Evolutionary conservation across 2,888 invertebrate species (phyloP), one percentile per base, ranked within the genome.

Genomic region (Gonocerus acuteangulatus): DNA sequence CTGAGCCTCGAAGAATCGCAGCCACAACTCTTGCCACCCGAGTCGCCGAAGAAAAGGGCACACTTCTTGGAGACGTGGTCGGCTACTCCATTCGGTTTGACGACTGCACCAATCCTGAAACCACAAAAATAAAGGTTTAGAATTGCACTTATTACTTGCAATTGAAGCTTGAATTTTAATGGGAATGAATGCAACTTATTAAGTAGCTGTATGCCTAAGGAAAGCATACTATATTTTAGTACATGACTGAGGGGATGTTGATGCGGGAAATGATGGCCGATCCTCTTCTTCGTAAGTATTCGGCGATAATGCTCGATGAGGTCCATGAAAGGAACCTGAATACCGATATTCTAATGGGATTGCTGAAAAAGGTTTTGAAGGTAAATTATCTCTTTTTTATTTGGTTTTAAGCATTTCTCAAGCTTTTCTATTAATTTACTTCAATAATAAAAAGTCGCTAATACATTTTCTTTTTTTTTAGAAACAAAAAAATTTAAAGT

Each of bases 1-100:
- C 99, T 0, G 96, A 99, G 73, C 99, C 99, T 0, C 79, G 99
- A n/a, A 80, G 99, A 70, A 95, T 99, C 0, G 99, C 99, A 0
- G 95, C 99, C 0, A 92, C 96, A 62, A 88, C 95, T 0, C 97
- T 99, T 95, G 87, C 97, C 0, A 81, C 84, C 64, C 82, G 99
- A 60, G 94, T 99, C 0, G 94, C 83, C 0, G 78, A 85, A 66
- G 96, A 97, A 77, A 81, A 83, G 47, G 89, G 89, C 0, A 82
- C 83, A 36, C 72, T 82, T 11, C 78, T 95, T 3, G 94, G 95
- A 1, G 77, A 79, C 67, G 76, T 79, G 69, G 86, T 87, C 63
- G 86, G 86, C 72, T 80, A 94, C 73, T 83, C 87, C 0, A 93
- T 97, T 56, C 83, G 87, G 39, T 89, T 89, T 73, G 84, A 86